Evolutionary conservation across 2,797 vertebrate genomes (phyloP).

Genomic region (Megalops cyprinoides): DNA sequence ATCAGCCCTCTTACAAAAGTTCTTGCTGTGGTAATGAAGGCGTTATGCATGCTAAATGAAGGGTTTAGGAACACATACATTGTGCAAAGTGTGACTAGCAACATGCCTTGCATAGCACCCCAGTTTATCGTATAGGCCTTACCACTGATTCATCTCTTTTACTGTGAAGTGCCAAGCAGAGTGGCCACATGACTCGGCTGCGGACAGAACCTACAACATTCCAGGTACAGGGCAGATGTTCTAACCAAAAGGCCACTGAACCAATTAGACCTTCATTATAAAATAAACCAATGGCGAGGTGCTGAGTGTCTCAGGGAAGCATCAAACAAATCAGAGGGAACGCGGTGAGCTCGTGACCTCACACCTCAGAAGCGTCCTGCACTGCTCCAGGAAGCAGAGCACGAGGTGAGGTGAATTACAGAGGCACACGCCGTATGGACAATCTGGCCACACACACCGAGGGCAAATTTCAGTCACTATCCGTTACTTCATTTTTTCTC

Average conservation of each 20-base stretch:
- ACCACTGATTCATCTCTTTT: neutral
- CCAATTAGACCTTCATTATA: neutral
- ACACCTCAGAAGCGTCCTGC: neutral
- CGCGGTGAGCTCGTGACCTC: neutral
- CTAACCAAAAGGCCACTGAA: neutral
- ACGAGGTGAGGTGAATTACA: neutral
- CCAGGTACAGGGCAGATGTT: neutral
- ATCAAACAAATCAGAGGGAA: neutral
- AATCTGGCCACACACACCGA: neutral
- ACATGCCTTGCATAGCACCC: neutral
- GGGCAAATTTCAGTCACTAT: neutral
- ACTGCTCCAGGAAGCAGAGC: neutral
- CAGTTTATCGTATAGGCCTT: neutral
- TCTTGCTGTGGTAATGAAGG: no score
- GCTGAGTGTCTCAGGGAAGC: neutral
- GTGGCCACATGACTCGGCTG: neutral
- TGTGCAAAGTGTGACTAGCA: no score
- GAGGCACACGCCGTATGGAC: neutral
- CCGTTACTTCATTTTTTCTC: neutral
- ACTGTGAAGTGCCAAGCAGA: neutral
- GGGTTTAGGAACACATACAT: no score
- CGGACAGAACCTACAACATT: neutral
- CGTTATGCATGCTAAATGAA: no score
- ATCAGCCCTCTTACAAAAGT: no score
- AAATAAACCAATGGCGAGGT: neutral